Evolutionary conservation across 2,888 invertebrate genomes (phyloP).

Genomic region (Euzetes globulus): DNA sequence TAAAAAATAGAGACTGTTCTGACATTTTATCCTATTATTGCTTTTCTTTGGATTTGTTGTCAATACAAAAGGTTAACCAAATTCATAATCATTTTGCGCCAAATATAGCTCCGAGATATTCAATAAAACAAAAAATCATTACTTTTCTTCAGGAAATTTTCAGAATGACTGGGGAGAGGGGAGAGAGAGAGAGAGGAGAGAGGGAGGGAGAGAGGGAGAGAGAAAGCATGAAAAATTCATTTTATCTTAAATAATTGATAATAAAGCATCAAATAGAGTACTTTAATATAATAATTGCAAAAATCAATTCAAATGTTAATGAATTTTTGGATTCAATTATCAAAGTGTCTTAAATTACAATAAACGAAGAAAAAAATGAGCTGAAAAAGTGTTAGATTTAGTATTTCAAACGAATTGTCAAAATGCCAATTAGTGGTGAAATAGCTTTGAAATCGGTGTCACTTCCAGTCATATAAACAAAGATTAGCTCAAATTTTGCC

Average conservation of each 20-base stretch:
- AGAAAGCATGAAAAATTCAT: too few relatives aligned
- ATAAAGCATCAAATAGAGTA: background rate
- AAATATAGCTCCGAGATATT: too few relatives aligned
- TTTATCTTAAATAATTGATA: too few relatives aligned
- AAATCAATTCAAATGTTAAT: background rate
- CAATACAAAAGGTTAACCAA: too few relatives aligned
- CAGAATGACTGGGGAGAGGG: too few relatives aligned
- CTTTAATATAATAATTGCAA: background rate
- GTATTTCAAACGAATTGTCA: conserved; percentile 5
- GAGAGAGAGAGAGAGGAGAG: too few relatives aligned
- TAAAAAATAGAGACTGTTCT: background rate
- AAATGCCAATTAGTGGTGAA: background rate
- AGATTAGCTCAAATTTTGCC: background rate
- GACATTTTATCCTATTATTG: too few relatives aligned
- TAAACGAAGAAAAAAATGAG: background rate
- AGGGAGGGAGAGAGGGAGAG: too few relatives aligned
- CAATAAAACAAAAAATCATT: too few relatives aligned
- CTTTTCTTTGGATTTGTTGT: too few relatives aligned
- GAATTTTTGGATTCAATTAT: background rate
- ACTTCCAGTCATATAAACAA: conserved; percentile 4
- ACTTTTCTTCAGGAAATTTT: too few relatives aligned
- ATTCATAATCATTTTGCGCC: too few relatives aligned
- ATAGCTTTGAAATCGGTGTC: background rate
- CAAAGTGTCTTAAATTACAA: background rate
- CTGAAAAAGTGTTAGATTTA: background rate